Conservation (phyloP, 2,888 invertebrate species). For the Drosophila multiciliata region DNA sequence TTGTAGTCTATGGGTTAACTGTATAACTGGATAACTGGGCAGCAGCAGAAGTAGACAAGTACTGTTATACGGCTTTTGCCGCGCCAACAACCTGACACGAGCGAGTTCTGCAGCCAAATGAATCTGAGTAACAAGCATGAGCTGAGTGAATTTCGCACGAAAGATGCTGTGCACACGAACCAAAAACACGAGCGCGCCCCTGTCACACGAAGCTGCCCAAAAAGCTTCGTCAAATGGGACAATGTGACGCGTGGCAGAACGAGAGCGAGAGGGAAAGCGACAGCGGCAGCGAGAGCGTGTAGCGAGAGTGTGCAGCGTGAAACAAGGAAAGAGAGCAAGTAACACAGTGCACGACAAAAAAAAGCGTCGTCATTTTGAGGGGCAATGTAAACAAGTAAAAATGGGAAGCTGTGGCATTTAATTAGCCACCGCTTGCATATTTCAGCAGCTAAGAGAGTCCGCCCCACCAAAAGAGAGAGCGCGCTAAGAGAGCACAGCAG, state of each 20-base stretch:
- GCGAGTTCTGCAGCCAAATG: slow-evolving; percentile 82
- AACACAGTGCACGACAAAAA: slow-evolving; percentile 18
- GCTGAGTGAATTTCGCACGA: slow-evolving; percentile 49
- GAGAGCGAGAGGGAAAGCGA: background rate
- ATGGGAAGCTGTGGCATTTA: slow-evolving; percentile 70
- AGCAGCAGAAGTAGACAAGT: slow-evolving; percentile 17
- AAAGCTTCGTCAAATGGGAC: slow-evolving; percentile 54
- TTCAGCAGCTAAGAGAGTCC: slow-evolving; percentile 43
- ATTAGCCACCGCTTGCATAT: slow-evolving; percentile 83
- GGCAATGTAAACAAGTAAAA: slow-evolving; percentile 75
- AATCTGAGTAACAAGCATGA: slow-evolving; percentile 61
- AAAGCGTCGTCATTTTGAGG: slow-evolving; percentile 31
- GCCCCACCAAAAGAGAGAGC: slow-evolving; percentile 7
- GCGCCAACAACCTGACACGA: slow-evolving; percentile 77
- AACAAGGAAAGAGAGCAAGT: background rate
- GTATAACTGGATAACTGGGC: slow-evolving; percentile 49
- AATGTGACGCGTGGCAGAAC: slow-evolving; percentile 9
- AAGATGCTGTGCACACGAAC: slow-evolving; percentile 76
- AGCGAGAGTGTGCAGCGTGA: slow-evolving; percentile 2
- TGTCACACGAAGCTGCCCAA: slow-evolving; percentile 6
- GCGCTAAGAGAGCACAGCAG: slow-evolving; percentile 9
- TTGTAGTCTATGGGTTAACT: slow-evolving; percentile 60
- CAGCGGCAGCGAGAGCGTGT: slow-evolving; percentile 5
- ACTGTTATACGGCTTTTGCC: slow-evolving; percentile 29
- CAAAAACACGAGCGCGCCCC: slow-evolving; percentile 16